Conservation (phyloP, 2,888 invertebrate genomes). For the Bimastos eiseni region DNA sequence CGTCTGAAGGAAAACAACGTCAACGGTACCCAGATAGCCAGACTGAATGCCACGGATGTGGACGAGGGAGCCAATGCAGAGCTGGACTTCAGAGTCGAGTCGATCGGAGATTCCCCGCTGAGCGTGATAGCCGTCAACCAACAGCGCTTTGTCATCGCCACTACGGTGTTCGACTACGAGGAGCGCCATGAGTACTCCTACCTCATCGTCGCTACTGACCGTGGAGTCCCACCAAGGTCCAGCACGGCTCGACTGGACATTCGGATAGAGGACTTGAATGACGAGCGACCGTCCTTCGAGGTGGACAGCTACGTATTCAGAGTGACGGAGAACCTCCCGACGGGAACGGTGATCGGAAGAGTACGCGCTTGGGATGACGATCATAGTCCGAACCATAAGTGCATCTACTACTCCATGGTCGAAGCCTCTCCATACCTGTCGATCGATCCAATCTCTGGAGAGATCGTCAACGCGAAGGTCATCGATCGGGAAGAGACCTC, state of each 20-base stretch:
- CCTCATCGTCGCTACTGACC: conserved; percentile 83
- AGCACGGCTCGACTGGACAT: conserved; percentile 73
- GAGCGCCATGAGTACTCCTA: conserved; percentile 69
- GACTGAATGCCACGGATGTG: conserved; percentile 50
- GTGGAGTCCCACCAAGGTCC: conserved; percentile 71
- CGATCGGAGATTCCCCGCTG: conserved; percentile 27
- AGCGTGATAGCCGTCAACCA: conserved; percentile 85
- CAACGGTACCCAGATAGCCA: conserved; percentile 26
- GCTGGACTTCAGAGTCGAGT: conserved; percentile 68
- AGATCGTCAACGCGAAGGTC: background rate
- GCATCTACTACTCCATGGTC: conserved; percentile 33
- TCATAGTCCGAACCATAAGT: conserved; percentile 34
- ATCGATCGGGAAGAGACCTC: background rate
- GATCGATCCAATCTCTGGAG: background rate
- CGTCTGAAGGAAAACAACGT: conserved; percentile 38
- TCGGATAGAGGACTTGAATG: conserved; percentile 87
- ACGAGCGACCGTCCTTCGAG: conserved; percentile 86
- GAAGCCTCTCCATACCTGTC: background rate
- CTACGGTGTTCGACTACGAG: conserved; percentile 48
- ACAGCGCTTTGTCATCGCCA: conserved; percentile 70
- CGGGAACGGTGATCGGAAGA: conserved; percentile 71
- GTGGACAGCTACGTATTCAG: conserved; percentile 76
- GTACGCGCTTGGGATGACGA: conserved; percentile 87
- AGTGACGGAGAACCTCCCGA: conserved; percentile 78
- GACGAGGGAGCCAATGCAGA: conserved; percentile 61